Conservation (phyloP, 2,888 invertebrate species). For the Xestia ashworthii region DNA sequence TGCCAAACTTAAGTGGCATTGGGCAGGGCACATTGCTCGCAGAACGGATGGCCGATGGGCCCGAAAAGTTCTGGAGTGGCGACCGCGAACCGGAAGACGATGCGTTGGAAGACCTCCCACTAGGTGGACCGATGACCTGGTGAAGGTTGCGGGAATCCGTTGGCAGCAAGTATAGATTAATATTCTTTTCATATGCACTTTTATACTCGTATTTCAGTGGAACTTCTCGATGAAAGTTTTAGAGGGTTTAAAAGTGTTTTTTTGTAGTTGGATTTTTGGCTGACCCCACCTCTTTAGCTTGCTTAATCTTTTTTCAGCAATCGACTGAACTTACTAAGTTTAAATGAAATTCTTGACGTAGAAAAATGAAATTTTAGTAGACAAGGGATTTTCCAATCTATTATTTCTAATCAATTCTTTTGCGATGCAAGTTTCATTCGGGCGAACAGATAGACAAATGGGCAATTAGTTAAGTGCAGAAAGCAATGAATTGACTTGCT, state of each 20-base stretch:
- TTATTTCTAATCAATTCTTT: neutral
- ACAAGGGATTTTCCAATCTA: neutral
- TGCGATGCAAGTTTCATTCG: conserved; percentile 24
- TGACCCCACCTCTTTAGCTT: neutral
- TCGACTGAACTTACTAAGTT: neutral
- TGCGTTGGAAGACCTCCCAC: too few species aligned
- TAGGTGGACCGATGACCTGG: too few species aligned
- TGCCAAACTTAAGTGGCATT: too few species aligned
- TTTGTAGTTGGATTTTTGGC: neutral
- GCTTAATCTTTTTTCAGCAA: neutral
- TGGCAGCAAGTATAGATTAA: too few species aligned
- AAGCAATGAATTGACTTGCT: conserved; percentile 14
- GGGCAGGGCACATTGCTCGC: too few species aligned
- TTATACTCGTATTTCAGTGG: too few species aligned
- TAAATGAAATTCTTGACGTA: neutral
- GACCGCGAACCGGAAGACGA: too few species aligned
- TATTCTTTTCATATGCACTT: neutral
- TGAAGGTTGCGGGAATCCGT: too few species aligned
- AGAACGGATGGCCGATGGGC: too few species aligned
- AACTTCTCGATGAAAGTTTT: neutral
- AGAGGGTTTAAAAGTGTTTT: neutral
- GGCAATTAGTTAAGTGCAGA: conserved; percentile 34
- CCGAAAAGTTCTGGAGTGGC: too few species aligned
- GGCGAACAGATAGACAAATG: conserved; percentile 33
- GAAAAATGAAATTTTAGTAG: neutral